Base-by-base conservation (phyloP, 2,113 vertebrate species). In the Oceanodroma tethys region DNA sequence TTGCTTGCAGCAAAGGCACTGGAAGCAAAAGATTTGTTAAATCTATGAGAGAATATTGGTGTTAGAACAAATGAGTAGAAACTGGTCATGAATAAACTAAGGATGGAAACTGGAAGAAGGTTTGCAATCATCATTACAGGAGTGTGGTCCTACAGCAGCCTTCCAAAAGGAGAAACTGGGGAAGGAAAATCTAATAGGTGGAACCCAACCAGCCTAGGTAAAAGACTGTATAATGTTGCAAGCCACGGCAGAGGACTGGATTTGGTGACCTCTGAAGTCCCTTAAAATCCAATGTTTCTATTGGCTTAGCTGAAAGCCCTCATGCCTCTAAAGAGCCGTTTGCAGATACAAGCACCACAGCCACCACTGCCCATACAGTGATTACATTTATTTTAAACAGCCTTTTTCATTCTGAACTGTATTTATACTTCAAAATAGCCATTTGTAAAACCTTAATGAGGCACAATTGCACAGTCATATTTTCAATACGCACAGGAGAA, bases 371-470 rank as follows among this genome's bases (percentile, higher is more conserved):
- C 27, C 43, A 43, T 23, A 55, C 3, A 75, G 43, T 18, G n/a
- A 52, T 1, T 66, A 45, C 29, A 40, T 66, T 58, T 72, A 83
- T 92, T 95, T 92, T 85, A 59, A 87, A 86, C 15, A 81, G 36
- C 25, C 40, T 67, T 93, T 83, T 93, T 55, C 48, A 65, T 86
- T 89, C 63, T 63, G 56, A 89, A 58, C 70, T 86, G 42, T 56
- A 81, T 88, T 93, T 96, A 74, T 78, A 30, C 52, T 74, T 91
- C 50, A 91, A 88, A 91, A 96, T 22, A 89, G 72, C 40, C 56
- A 60, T 67, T 47, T 67, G 60, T 71, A 86, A 91, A 86, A 92
- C 43, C 72, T 81, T 81, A 93, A 90, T 55, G 66, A 93, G 81
- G 38, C 48, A 74, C 72, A 81, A 88, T 63, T 81, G 47, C 56